phyloP scores from a whole-genome alignment of 35 echinoderm and acorn worm genomes.

The Ophioderma brevispina region DNA sequence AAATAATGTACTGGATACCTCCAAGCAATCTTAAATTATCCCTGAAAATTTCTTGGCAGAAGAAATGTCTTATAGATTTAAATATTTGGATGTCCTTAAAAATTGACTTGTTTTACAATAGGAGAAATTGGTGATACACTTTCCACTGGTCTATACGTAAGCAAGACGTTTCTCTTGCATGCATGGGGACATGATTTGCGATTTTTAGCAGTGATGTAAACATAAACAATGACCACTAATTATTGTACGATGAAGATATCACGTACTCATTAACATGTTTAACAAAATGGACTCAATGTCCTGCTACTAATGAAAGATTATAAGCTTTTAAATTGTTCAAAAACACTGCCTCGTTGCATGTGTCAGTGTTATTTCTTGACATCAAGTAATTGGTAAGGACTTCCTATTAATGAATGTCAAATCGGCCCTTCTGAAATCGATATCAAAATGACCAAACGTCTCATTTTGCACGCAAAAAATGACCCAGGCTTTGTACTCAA shows the following conservation, averaged over 20 bases:
- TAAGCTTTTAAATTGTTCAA: neutral
- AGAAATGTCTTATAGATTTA: no score
- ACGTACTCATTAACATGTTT: neutral
- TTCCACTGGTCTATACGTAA: no score
- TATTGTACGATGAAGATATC: neutral
- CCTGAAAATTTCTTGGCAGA: no score
- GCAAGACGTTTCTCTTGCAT: no score
- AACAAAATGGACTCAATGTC: neutral
- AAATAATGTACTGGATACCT: no score
- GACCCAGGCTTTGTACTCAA: neutral
- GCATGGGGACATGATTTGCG: no score
- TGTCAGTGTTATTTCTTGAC: neutral
- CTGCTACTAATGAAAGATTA: no score
- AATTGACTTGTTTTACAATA: no score
- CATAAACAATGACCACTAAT: neutral
- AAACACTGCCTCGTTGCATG: neutral
- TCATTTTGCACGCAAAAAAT: neutral
- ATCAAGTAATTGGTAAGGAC: neutral
- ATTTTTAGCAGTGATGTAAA: no score
- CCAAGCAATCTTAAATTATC: no score
- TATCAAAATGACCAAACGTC: neutral
- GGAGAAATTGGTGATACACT: no score
- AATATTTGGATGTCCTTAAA: no score
- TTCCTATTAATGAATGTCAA: neutral
- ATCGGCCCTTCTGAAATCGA: neutral